Percentiles rank a stretch among this genome's conserved stretches.
These are phyloP conservation scores for Diglossa cyanea DNA, from an alignment of 2,797 vertebrate genomes.

Conservation along the genomic window DNA sequence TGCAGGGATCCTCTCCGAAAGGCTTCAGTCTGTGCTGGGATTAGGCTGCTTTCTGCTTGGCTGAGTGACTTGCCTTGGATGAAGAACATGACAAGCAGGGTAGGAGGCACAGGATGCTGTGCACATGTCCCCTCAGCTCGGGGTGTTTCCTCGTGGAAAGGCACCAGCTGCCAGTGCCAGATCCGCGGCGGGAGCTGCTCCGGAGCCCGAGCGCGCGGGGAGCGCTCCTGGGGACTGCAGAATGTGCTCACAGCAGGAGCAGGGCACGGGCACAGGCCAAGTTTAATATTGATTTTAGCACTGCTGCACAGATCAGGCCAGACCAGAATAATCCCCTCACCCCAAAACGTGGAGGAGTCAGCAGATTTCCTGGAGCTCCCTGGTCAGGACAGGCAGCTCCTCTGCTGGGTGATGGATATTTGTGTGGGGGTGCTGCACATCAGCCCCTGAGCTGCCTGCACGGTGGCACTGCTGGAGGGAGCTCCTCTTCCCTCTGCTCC, in stretches of 20 bases:
- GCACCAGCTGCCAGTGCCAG: constrained; percentile 20
- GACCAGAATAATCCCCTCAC: not conserved
- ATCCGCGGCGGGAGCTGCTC: not conserved
- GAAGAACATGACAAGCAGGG: not conserved
- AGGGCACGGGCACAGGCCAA: not conserved
- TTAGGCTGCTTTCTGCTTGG: not conserved
- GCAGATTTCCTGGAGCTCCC: not conserved
- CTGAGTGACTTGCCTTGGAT: constrained; percentile 4
- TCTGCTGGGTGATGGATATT: not conserved
- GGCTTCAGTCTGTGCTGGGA: not conserved
- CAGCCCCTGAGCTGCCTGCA: not conserved
- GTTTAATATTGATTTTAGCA: not conserved
- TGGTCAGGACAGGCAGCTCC: not conserved
- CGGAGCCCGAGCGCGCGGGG: not conserved
- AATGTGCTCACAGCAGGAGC: not conserved
- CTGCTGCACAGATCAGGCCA: not conserved
- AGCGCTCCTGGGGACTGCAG: not conserved
- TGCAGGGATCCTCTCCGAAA: not conserved
- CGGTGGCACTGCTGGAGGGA: not conserved
- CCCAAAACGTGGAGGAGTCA: not conserved
- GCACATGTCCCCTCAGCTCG: not conserved
- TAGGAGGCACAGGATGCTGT: not conserved
- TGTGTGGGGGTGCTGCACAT: not conserved
- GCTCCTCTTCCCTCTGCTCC: not conserved
- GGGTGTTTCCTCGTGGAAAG: constrained; percentile 26